Base-by-base conservation (phyloP, 2,888 invertebrate genomes). In the Isotomurus palustris region DNA sequence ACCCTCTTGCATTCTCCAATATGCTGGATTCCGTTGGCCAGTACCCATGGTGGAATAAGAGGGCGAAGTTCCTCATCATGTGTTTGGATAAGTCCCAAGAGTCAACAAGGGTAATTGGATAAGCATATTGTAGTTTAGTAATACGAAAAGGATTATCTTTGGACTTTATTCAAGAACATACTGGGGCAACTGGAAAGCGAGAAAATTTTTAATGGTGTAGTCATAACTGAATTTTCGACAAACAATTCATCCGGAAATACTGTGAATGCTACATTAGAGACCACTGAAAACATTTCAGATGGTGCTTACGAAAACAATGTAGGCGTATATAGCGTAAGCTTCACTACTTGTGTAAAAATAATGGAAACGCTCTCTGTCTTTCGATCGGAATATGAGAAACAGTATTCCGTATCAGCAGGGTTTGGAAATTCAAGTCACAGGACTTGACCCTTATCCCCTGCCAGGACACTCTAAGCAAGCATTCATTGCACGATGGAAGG, bases 391-490 rank as follows among this genome's bases (percentile, higher is more conserved):
- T n/a, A n/a, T n/a, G n/a, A n/a, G n/a, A n/a, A n/a, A n/a, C n/a
- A n/a, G n/a, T n/a, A n/a, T n/a, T 40, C 12, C 21, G 24, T 43
- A 14, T 43, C 24, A 17, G 8, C 6, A 50, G 50, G 50, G 47
- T 17, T 25, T 51, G 17, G 62, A 45, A 25, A 41, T 70, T 10
- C 69, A 70, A 62, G 58, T 70, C 0, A 65, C 66, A 10, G 65
- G 66, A 21, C 35, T 70, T 19, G 68, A 70, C 29, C 70, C 70
- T 3, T 70, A 66, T 52, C 70, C 70, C n/a, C 28, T 52, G 17
- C 62, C 50, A 40, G 67, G 66, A 10, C 61, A 64, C 19, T 38
- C 53, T 0, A 70, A 68, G 25, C 66, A 68, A 8, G 45, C 60
- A n/a, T 70, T 62, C 28, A 63, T 70, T 10, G 68, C 61, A 8